Base-by-base conservation (phyloP, 2,888 invertebrate genomes). In the Masnerella sp. region DNA sequence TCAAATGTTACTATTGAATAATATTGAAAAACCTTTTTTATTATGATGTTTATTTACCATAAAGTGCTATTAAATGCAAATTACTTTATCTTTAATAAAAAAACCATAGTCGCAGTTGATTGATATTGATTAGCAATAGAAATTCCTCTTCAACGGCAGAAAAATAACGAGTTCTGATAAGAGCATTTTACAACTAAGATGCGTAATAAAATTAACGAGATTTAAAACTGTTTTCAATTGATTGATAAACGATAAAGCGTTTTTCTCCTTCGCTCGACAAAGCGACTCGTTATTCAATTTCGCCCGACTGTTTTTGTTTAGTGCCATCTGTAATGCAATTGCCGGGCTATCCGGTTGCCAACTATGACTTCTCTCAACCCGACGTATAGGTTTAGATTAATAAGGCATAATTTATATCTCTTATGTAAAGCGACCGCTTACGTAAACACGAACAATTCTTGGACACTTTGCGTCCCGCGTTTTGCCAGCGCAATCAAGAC, bases 341-440 rank as follows among this genome's bases (percentile, higher is more conserved):
- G 45, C 30, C 40, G 15, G 18, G 45, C 59, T 7, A 11, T 47
- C 36, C 7, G 40, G n/a, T 20, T 11, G 20, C 12, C 40, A 20
- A 40, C 38, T 15, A n/a, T 9, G 40, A 17, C 18, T 42, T 20
- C 20, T 17, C 7, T 9, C 3, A 38, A 5, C 5, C 25, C 22
- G 43, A 8, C 25, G n/a, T 30, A 14, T 20, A 51, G 36, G 28
- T 36, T 36, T 7, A 36, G 22, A 51, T 54, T 54, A 38, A 40
- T 28, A 28, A 54, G 15, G 5, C 40, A 40, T 54, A 28, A 52
- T 54, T 40, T 20, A 34, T 40, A 54, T 40, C 54, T 11, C 11
- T 54, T 54, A 54, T 40, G 54, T 40, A 54, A 54, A 54, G 11
- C 15, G 17, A 28, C 1, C 11, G n/a, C 15, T 54, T 54, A 54